These are phyloP conservation scores for Bos indicus DNA, from an alignment of 2,113 vertebrate genomes.

Conservation along the genomic window DNA sequence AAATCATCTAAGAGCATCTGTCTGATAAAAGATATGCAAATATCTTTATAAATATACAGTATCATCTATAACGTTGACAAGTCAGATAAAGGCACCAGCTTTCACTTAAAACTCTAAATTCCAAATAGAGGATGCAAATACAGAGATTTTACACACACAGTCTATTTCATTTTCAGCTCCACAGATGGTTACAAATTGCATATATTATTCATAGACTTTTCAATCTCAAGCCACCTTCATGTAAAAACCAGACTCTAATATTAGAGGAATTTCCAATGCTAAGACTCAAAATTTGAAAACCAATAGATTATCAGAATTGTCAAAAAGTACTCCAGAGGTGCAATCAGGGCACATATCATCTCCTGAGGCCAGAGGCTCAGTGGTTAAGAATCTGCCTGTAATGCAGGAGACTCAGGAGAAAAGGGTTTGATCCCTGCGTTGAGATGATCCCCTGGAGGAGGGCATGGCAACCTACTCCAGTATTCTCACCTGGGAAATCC, in stretches of 20 bases:
- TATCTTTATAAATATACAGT: conserved; percentile 75
- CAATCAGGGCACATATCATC: not conserved
- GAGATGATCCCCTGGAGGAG: not conserved
- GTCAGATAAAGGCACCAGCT: conserved; percentile 74
- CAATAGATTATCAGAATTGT: not conserved
- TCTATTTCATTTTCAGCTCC: conserved; percentile 41
- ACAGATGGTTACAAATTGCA: conserved; percentile 76
- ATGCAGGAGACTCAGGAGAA: fast-evolving
- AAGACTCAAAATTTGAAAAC: conserved; percentile 37
- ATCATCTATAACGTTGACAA: conserved; percentile 83
- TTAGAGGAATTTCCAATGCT: not conserved
- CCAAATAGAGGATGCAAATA: conserved; percentile 64
- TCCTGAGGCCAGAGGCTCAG: not conserved
- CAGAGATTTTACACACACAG: conserved; percentile 30
- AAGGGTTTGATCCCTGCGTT: not conserved
- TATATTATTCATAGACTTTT: conserved; percentile 66
- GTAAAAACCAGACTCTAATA: conserved; percentile 20
- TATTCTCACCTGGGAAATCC: not conserved
- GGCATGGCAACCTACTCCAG: not conserved
- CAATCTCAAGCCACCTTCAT: not conserved
- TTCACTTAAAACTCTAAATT: conserved; percentile 72
- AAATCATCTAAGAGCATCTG: conserved; percentile 75
- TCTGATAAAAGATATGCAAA: conserved; percentile 80
- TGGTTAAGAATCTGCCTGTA: not conserved
- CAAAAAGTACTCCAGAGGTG: not conserved